These are phyloP conservation scores for Synaphobranchus kaupii DNA, from an alignment of 2,797 vertebrate species.

Conservation along the genomic window DNA sequence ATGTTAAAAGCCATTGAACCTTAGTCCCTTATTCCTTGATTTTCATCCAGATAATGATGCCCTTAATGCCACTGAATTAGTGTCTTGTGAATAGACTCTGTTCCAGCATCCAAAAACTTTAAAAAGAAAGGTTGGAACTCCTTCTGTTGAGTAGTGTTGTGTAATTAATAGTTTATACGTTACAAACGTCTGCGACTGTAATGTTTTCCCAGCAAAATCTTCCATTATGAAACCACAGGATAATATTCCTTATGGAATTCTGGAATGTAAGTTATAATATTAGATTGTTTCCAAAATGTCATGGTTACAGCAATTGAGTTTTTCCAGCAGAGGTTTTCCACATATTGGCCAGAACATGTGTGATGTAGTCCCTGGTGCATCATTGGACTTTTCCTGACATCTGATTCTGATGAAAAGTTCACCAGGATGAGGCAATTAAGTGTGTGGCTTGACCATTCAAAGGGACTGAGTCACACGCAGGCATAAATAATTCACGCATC, in stretches of 20 bases:
- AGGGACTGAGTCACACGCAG: conserved; percentile 21
- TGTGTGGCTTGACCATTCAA: conserved; percentile 17
- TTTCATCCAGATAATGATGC: background rate
- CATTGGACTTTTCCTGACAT: conserved; percentile 19
- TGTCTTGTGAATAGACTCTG: background rate
- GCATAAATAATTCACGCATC: conserved; percentile 34
- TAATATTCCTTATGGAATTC: background rate
- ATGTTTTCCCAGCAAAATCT: background rate
- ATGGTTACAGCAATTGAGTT: background rate
- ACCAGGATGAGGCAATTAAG: conserved; percentile 28
- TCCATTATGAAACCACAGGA: background rate
- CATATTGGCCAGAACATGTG: background rate
- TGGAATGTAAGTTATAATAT: background rate
- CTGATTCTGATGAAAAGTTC: conserved; percentile 37
- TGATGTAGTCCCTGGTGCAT: background rate
- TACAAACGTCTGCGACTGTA: background rate
- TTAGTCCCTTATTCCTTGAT: background rate
- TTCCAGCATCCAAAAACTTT: background rate
- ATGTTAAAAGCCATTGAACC: background rate
- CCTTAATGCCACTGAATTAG: background rate
- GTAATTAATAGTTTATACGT: background rate
- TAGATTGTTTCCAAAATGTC: background rate
- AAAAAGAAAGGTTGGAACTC: no score
- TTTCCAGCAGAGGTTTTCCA: background rate
- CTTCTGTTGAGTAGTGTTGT: no score